Conservation (phyloP, 2,888 invertebrate genomes). For the Elaeidobius kamerunicus region DNA sequence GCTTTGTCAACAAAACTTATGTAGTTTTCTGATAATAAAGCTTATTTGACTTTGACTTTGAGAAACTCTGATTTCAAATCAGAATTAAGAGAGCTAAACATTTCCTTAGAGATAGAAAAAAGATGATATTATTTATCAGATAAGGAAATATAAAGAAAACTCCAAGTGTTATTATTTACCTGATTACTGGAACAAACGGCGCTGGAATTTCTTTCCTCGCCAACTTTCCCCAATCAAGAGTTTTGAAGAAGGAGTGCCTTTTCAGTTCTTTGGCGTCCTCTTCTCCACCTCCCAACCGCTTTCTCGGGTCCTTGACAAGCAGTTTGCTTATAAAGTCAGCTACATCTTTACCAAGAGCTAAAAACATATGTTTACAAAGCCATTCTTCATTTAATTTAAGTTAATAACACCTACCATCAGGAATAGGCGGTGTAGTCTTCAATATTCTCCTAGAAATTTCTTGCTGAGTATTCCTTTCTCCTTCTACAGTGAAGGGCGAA, state of each 20-base stretch:
- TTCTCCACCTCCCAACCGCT: slow-evolving; percentile 82
- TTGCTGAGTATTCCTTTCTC: slow-evolving; percentile 88
- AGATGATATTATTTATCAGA: too few species aligned
- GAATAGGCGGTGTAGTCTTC: slow-evolving; percentile 85
- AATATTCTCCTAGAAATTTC: slow-evolving; percentile 92
- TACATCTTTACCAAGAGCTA: slow-evolving; percentile 64
- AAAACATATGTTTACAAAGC: too few species aligned
- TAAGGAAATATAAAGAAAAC: too few species aligned
- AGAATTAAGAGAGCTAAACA: too few species aligned
- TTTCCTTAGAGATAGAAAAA: too few species aligned
- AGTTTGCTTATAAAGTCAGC: slow-evolving; percentile 79
- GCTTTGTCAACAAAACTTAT: too few species aligned
- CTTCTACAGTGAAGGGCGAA: slow-evolving; percentile 95
- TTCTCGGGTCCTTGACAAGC: slow-evolving; percentile 85
- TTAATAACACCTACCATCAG: slow-evolving; percentile 56
- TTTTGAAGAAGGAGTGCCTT: slow-evolving; percentile 83
- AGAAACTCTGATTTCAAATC: too few species aligned
- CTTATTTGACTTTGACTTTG: too few species aligned
- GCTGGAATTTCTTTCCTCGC: slow-evolving; percentile 74
- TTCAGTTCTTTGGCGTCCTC: slow-evolving; percentile 87
- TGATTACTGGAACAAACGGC: slow-evolving; percentile 86
- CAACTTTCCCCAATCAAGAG: slow-evolving; percentile 80
- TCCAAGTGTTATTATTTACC: too few species aligned
- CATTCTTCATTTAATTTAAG: too few species aligned
- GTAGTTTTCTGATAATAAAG: too few species aligned